These are phyloP conservation scores for Oncorhynchus keta DNA, from an alignment of 2,113 vertebrate species.

Conservation along the genomic window DNA sequence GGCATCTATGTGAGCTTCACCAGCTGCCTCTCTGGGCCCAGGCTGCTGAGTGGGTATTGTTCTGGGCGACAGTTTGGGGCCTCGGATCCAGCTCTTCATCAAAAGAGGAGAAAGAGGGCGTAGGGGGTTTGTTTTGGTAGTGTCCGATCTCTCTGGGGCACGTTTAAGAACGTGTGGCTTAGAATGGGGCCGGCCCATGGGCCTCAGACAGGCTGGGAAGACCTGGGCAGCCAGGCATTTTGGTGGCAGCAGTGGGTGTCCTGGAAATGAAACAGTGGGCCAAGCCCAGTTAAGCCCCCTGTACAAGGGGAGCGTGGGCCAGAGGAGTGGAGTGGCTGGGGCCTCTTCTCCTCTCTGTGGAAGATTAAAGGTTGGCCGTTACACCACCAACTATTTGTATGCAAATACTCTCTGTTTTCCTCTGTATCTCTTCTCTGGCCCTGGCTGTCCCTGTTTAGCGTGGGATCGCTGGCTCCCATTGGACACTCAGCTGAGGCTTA, in stretches of 20 bases:
- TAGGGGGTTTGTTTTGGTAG: no score
- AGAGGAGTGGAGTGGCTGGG: conserved; percentile 4
- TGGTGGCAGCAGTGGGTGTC: no score
- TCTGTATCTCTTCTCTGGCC: not conserved
- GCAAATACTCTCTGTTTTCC: conserved; percentile 32
- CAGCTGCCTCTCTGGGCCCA: conserved; percentile 17
- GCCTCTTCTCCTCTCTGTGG: conserved; percentile 5
- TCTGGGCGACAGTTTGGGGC: conserved; percentile 10
- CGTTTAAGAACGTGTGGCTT: no score
- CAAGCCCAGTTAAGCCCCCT: not conserved
- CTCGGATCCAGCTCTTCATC: not conserved
- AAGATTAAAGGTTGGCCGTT: conserved; percentile 33
- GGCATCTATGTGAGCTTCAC: conserved; percentile 4
- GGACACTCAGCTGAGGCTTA: no score
- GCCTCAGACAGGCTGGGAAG: no score
- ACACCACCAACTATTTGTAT: conserved; percentile 41
- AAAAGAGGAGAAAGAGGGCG: not conserved
- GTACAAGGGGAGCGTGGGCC: conserved; percentile 1
- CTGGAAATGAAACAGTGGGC: no score
- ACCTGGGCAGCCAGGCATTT: no score
- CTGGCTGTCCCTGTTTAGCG: not conserved
- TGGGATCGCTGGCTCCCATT: no score
- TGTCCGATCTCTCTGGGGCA: no score
- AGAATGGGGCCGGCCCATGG: no score
- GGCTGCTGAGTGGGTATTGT: conserved; percentile 21